Evolutionary conservation across 2,113 vertebrate genomes (phyloP).

Genomic region (Anarrhichthys ocellatus): DNA sequence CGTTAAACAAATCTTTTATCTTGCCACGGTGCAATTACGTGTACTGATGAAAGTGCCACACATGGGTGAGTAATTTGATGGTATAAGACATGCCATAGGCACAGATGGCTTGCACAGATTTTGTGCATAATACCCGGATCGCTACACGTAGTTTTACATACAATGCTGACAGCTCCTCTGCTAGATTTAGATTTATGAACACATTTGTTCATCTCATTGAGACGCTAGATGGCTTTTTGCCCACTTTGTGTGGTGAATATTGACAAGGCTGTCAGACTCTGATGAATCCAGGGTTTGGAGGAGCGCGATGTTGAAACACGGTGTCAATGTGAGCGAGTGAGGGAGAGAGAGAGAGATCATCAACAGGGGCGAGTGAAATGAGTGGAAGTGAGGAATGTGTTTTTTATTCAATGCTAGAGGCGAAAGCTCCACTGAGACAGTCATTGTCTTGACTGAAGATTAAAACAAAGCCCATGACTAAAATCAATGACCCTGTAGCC

Average conservation of each 20-base stretch:
- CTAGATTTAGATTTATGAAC: conserved; percentile 68
- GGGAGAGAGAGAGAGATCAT: conserved; percentile 41
- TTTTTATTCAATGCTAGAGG: conserved; percentile 69
- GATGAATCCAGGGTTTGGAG: conserved; percentile 52
- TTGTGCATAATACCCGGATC: conserved; percentile 38
- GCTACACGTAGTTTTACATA: conserved; percentile 58
- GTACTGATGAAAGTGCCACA: conserved; percentile 62
- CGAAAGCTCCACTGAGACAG: conserved; percentile 59
- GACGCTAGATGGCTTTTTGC: conserved; percentile 37
- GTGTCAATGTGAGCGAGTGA: conserved; percentile 26
- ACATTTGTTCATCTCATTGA: conserved; percentile 54
- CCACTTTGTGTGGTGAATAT: conserved; percentile 51
- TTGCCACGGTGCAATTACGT: conserved; percentile 47
- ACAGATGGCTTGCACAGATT: conserved; percentile 61
- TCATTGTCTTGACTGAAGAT: conserved; percentile 54
- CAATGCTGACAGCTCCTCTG: conserved; percentile 48
- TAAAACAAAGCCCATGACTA: conserved; percentile 63
- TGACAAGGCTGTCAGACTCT: conserved; percentile 64
- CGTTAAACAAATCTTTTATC: conserved; percentile 44
- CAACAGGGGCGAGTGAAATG: conserved; percentile 24
- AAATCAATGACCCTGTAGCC: conserved; percentile 64
- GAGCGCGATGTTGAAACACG: conserved; percentile 46
- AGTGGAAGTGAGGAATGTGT: conserved; percentile 47
- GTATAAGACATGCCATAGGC: conserved; percentile 34
- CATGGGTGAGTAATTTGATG: conserved; percentile 63